Evolutionary conservation across 2,888 invertebrate species (phyloP), one percentile per base, ranked within the genome.

Genomic region (Ennomos fuscantarius): DNA sequence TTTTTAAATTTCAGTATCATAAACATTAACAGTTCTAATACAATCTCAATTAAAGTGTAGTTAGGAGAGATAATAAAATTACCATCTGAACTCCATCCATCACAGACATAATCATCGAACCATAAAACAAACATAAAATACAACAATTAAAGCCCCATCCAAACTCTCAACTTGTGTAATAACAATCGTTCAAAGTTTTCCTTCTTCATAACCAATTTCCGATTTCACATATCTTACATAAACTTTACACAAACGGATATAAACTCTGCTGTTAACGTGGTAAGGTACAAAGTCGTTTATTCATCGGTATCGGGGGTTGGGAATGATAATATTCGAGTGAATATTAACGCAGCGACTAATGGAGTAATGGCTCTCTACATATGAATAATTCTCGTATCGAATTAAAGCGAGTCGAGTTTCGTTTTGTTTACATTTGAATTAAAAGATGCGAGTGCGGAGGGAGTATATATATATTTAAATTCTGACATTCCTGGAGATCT

Each of bases 361-460:
- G 78, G 75, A 74, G 79, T 79, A 75, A 78, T 74, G 73, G 70
- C 63, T 68, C 68, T 66, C 70, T 71, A 67, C 67, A 66, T 76
- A 78, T 81, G 77, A 81, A 81, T 79, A 75, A 79, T 81, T 78
- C 74, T 74, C 69, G 72, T 71, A 73, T 77, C 65, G 74, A 76
- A 79, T 79, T 75, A 75, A 75, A 74, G 66, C 70, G 70, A 73
- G 49, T 50, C 31, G 35, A 76, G 70, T 78, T 78, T 73, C 72
- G 74, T 72, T 72, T 72, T 72, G 78, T 75, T 78, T 74, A 73
- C 76, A 70, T 69, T 75, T 72, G 70, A 77, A 78, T 81, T 75
- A 71, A 76, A 79, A 79, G 71, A 78, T 65, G 52, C 15, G 52
- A 9, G 39, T 15, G 13, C n/a, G n/a, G 24, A 11, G 12, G n/a